Percentiles rank a stretch among this genome's conserved stretches.
phyloP scores from a whole-genome alignment of 2,113 vertebrate genomes.

The Pholis gunnellus region DNA sequence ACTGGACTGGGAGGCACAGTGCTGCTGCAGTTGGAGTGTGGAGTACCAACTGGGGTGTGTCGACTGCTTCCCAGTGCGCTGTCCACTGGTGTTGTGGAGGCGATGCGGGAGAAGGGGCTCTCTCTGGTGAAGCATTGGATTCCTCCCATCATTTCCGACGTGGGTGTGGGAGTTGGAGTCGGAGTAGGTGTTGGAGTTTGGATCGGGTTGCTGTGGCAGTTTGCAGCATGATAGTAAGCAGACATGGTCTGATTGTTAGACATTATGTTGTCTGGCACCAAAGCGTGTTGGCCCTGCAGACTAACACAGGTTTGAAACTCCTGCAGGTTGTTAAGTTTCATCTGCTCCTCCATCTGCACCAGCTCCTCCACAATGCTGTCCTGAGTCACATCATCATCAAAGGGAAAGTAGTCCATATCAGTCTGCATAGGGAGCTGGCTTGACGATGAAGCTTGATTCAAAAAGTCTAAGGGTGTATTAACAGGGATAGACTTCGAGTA shows the following conservation, averaged over 20 bases:
- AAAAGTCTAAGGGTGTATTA: conserved; percentile 72
- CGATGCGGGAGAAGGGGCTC: conserved; percentile 92
- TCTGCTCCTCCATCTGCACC: conserved; percentile 99
- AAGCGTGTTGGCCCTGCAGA: conserved; percentile 84
- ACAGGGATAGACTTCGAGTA: conserved; percentile 80
- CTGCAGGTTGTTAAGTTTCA: conserved; percentile 91
- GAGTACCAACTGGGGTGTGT: conserved; percentile 94
- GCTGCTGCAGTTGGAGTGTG: conserved; percentile 97
- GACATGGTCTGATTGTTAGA: conserved; percentile 84
- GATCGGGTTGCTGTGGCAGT: conserved; percentile 88
- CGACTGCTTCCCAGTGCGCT: conserved; percentile 94
- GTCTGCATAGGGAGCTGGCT: conserved; percentile 87
- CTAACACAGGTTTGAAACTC: conserved; percentile 84
- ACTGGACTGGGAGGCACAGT: conserved; percentile 96
- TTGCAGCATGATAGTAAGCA: conserved; percentile 88
- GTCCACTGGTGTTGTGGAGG: conserved; percentile 93
- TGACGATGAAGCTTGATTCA: conserved; percentile 84
- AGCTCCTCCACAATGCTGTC: conserved; percentile 99
- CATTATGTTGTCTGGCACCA: conserved; percentile 79
- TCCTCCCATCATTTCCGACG: conserved; percentile 91
- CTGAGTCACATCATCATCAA: conserved; percentile 98
- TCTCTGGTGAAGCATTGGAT: conserved; percentile 89
- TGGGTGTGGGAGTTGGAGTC: conserved; percentile 90
- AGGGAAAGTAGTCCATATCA: conserved; percentile 91
- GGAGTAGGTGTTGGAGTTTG: conserved; percentile 89